These are phyloP conservation scores for Haliaeetus leucogaster DNA, from an alignment of 2,113 vertebrate species.

Conservation along the genomic window DNA sequence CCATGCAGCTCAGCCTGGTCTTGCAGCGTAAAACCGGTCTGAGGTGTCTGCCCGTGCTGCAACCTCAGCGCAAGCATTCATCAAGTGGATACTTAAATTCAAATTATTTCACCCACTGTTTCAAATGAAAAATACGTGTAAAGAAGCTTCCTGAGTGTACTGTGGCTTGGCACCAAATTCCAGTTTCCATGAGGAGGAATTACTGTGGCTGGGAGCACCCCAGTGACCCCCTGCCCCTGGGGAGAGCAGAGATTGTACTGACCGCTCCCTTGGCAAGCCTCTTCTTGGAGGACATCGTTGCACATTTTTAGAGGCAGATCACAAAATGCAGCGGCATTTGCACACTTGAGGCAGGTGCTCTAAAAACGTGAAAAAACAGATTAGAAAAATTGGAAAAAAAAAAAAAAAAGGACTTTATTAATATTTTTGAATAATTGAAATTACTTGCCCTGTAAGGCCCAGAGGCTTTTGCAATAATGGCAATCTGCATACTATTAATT, in stretches of 20 bases:
- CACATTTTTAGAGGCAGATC: background rate
- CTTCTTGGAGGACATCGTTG: background rate
- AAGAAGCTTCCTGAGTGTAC: background rate
- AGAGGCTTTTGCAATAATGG: background rate
- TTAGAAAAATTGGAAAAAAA: background rate
- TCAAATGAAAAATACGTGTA: background rate
- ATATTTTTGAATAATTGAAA: background rate
- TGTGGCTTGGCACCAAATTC: rapidly evolving
- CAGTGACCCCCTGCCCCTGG: background rate
- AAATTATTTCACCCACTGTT: background rate
- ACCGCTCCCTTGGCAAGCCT: background rate
- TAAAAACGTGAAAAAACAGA: background rate
- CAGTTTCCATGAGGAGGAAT: background rate
- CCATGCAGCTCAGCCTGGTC: no score
- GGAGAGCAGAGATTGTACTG: rapidly evolving
- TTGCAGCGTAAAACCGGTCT: no score
- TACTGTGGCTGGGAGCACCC: background rate
- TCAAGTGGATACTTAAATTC: background rate
- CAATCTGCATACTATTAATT: conserved; percentile 34
- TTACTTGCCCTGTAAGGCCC: background rate
- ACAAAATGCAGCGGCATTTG: background rate
- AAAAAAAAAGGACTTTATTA: background rate
- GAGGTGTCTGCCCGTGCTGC: no score
- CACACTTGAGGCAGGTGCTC: background rate
- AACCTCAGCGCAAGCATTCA: background rate